These are phyloP conservation scores for Dysmachus trigonus DNA, from an alignment of 2,888 invertebrate species.

Conservation along the genomic window DNA sequence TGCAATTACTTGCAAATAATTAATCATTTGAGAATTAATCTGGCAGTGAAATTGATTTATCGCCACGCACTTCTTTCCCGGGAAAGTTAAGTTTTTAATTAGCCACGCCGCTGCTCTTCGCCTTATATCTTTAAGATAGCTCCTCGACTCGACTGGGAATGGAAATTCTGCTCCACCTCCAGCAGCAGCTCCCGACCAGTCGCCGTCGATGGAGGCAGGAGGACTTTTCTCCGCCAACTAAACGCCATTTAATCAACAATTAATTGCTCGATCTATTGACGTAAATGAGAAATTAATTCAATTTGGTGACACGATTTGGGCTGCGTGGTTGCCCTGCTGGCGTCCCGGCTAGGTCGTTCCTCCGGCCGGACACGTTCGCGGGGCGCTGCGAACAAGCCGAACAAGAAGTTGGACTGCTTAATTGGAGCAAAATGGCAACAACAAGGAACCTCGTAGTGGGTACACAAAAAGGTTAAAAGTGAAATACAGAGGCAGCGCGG, in stretches of 20 bases:
- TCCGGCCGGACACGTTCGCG: constrained; percentile 8
- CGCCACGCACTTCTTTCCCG: constrained; percentile 15
- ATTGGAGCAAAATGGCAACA: constrained; percentile 51
- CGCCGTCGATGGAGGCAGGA: background rate
- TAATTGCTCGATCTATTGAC: constrained; percentile 50
- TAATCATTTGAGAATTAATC: constrained; percentile 46
- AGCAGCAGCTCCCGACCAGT: background rate
- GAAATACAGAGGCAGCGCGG: constrained; percentile 43
- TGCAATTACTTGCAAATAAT: constrained; percentile 49
- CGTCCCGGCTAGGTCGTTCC: constrained; percentile 9
- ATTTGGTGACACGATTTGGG: constrained; percentile 48
- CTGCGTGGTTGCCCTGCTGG: constrained; percentile 33
- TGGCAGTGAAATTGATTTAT: constrained; percentile 47
- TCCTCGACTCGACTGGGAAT: background rate
- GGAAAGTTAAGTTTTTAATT: constrained; percentile 47
- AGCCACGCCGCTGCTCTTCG: background rate
- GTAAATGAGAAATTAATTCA: constrained; percentile 51
- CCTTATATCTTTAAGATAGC: background rate
- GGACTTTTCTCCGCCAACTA: constrained; percentile 21
- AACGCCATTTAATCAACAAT: constrained; percentile 50
- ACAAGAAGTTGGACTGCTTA: constrained; percentile 48
- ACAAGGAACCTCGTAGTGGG: constrained; percentile 39
- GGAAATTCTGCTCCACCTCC: background rate
- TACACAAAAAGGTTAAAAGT: constrained; percentile 38
- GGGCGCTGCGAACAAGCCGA: constrained; percentile 27